Base-by-base conservation (phyloP, 2,888 invertebrate species). In the Corbicula japonica region DNA sequence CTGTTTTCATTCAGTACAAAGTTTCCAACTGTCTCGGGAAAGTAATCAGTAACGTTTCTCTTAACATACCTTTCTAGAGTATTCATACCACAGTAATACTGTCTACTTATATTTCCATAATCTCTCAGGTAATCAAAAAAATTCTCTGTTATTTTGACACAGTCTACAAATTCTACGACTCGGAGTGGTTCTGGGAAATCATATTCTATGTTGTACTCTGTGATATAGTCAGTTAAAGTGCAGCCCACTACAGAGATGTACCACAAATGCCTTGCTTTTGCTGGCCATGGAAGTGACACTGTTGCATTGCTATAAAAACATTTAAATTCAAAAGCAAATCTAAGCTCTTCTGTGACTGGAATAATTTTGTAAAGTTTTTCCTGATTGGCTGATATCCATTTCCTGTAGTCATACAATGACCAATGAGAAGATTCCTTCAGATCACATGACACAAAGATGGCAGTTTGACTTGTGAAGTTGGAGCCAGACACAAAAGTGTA, bases 211-310 rank as follows among this genome's bases (percentile, higher is more conserved):
- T 83, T 41, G 26, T 63, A 83, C 52, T 85, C 85, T 21, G 30
- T 18, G 10, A 76, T 44, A 32, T 58, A 60, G 52, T 78, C 80
- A 15, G 58, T 30, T 0, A 83, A 50, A 26, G 52, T 81, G 41
- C 85, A 85, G 28, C 77, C 69, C 41, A 58, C 61, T 1, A 80
- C 66, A n/a, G 60, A 54, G 5, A 85, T 21, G 26, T 76, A 70
- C 78, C 80, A 80, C 48, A 85, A 48, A 41, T 85, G 54, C 30
- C 54, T 38, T 10, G 80, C 85, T 38, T 68, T 66, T 2, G 62
- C 60, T 30, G 85, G 85, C 76, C 80, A 80, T 28, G 85, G 85
- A 21, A 85, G 62, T 18, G 71, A 74, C 3, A 83, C 35, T 5
- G 15, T 46, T 8, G 56, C 72, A 10, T 60, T 66, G 46, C 38